Percentiles rank a stretch among this genome's conserved stretches.
Conservation (phyloP, 2,888 invertebrate genomes). For the Dasysyrphus albostriatus region DNA sequence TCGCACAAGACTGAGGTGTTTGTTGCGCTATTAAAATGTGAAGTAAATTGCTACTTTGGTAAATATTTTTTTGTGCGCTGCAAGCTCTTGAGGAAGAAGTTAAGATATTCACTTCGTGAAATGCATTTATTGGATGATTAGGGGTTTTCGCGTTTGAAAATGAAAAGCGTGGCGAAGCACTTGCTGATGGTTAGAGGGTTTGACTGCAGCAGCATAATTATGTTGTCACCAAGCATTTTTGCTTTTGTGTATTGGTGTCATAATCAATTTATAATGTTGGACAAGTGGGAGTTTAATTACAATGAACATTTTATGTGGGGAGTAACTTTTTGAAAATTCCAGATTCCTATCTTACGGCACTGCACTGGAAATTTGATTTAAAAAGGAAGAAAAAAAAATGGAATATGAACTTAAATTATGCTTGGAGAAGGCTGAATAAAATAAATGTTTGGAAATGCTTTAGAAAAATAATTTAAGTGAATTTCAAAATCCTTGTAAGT, state of each 20-base stretch:
- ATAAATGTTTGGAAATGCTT: no score
- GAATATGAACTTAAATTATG: background rate
- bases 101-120: slow-evolving; percentile 70
- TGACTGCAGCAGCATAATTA: slow-evolving; percentile 57
- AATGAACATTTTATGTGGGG: background rate
- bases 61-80: slow-evolving; percentile 67
- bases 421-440: background rate
- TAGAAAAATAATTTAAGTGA: no score
- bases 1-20: slow-evolving; percentile 59
- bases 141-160: slow-evolving; percentile 40
- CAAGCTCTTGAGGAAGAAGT: slow-evolving; percentile 50
- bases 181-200: slow-evolving; percentile 30
- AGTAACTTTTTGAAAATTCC: background rate
- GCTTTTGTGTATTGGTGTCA: slow-evolving; percentile 42
- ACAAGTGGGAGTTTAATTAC: slow-evolving; percentile 18
- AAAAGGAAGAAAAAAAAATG: background rate
- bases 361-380: background rate
- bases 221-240: slow-evolving; percentile 65
- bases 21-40: slow-evolving; percentile 62
- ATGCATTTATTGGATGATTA: slow-evolving; percentile 66
- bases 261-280: slow-evolving; percentile 48
- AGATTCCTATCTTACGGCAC: background rate
- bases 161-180: slow-evolving; percentile 40
- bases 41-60: slow-evolving; percentile 73
- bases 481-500: no score